These are phyloP conservation scores for Myotis planiceps DNA, from an alignment of 2,797 vertebrate species.

Conservation along the genomic window DNA sequence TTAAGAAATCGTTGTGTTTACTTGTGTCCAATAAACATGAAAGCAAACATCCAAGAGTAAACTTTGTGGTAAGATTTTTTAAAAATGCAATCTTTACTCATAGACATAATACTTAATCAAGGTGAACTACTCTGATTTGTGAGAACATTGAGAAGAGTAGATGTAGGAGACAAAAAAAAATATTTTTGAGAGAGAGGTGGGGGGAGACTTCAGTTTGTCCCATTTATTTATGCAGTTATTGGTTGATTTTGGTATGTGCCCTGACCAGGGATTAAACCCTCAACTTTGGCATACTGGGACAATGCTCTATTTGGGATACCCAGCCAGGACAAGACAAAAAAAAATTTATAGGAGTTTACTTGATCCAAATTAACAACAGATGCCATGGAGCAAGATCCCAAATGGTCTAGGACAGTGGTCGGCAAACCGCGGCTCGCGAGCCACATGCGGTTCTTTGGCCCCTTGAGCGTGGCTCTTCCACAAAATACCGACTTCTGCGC, in stretches of 20 bases:
- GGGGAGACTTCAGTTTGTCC: too few species aligned
- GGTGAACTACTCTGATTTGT: not conserved
- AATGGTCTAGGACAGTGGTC: not conserved
- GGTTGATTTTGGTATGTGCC: too few species aligned
- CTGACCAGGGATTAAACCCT: not conserved
- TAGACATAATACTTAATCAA: not conserved
- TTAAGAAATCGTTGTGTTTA: not conserved
- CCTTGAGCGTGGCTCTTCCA: too few species aligned
- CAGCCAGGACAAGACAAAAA: not conserved
- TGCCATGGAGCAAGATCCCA: not conserved
- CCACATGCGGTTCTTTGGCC: too few species aligned
- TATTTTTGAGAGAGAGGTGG: too few species aligned
- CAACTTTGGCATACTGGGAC: too few species aligned
- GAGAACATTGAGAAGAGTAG: not conserved
- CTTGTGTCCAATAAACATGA: not conserved
- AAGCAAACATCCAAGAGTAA: not conserved
- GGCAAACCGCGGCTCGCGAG: too few species aligned
- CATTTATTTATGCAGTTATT: too few species aligned
- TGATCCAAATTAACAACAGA: not conserved
- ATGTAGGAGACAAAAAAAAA: not conserved
- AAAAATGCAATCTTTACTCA: not conserved
- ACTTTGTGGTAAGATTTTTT: not conserved
- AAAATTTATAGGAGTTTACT: not conserved
- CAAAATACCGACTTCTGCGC: too few species aligned
- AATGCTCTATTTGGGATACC: too few species aligned